Conservation (phyloP, 2,888 invertebrate genomes). For the Furcula furcula region DNA sequence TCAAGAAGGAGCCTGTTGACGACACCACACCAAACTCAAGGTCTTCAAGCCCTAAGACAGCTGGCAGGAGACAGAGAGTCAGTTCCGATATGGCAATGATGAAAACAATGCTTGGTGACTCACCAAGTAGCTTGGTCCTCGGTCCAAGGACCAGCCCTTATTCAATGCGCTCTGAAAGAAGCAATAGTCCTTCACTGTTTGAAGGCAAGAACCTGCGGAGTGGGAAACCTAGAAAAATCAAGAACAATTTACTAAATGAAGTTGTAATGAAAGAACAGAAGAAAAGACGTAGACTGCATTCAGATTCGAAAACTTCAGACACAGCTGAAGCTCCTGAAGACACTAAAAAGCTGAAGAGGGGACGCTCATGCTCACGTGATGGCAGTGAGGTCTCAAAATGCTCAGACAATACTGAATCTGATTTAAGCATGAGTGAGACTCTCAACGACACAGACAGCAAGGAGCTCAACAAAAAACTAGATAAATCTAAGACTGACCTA, state of each 20-base stretch:
- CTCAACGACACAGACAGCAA: constrained; percentile 65
- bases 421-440: constrained; percentile 82
- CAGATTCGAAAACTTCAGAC: constrained; percentile 76
- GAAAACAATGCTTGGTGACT: constrained; percentile 69
- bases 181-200: constrained; percentile 71
- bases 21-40: constrained; percentile 66
- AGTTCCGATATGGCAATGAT: constrained; percentile 74
- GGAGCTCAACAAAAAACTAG: constrained; percentile 78
- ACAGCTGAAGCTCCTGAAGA: constrained; percentile 60
- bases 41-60: constrained; percentile 73
- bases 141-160: constrained; percentile 81
- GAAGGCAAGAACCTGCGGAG: constrained; percentile 83
- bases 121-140: constrained; percentile 58
- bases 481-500: constrained; percentile 80
- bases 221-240: constrained; percentile 84
- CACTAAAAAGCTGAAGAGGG: constrained; percentile 67
- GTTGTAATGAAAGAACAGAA: constrained; percentile 81
- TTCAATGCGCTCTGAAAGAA: constrained; percentile 82
- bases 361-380: constrained; percentile 76
- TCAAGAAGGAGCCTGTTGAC: constrained; percentile 72
- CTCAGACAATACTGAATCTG: constrained; percentile 83
- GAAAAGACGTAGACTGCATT: constrained; percentile 77
- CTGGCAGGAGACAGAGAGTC: constrained; percentile 63
- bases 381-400: constrained; percentile 83
- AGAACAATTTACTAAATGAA: constrained; percentile 78